Evolutionary conservation across 92 coral and sea anemone species (phyloP).

Genomic region (Heteractis magnifica): DNA sequence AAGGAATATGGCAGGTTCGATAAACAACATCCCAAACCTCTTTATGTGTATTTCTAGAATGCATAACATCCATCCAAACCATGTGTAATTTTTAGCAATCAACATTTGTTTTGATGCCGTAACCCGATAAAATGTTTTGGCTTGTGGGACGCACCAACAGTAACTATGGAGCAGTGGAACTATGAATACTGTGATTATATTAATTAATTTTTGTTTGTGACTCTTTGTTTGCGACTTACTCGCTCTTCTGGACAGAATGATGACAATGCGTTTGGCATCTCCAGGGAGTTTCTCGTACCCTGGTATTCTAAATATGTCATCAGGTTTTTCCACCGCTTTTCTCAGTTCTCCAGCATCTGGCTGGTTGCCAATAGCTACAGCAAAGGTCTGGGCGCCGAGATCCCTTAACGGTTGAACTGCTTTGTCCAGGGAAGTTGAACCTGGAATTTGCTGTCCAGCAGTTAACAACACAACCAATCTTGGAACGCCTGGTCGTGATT

Average conservation of each 20-base stretch:
- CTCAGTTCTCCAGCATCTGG: conserved; percentile 25
- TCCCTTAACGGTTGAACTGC: conserved; percentile 54
- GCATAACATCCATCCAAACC: too few relatives aligned
- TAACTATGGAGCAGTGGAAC: too few relatives aligned
- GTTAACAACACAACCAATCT: conserved; percentile 59
- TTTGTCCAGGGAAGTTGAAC: conserved; percentile 33
- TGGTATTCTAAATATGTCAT: conserved; percentile 36
- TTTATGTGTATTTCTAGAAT: too few relatives aligned
- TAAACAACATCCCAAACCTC: too few relatives aligned
- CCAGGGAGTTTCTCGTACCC: conserved; percentile 37
- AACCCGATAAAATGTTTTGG: too few relatives aligned
- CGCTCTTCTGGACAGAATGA: conserved; percentile 10
- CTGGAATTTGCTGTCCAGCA: conserved; percentile 43
- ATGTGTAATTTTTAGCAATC: too few relatives aligned
- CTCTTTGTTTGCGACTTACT: conserved; percentile 8
- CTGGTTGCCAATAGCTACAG: conserved; percentile 70
- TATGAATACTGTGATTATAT: neutral
- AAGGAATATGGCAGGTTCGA: too few relatives aligned
- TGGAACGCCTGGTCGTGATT: conserved; percentile 59
- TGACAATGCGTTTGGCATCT: conserved; percentile 8
- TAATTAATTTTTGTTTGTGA: neutral
- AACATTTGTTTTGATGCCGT: too few relatives aligned
- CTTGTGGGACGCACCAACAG: too few relatives aligned
- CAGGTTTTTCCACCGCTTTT: conserved; percentile 10
- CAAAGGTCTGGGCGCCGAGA: conserved; percentile 66